Base-by-base conservation (phyloP, 2,113 vertebrate genomes). In the Origma solitaria region DNA sequence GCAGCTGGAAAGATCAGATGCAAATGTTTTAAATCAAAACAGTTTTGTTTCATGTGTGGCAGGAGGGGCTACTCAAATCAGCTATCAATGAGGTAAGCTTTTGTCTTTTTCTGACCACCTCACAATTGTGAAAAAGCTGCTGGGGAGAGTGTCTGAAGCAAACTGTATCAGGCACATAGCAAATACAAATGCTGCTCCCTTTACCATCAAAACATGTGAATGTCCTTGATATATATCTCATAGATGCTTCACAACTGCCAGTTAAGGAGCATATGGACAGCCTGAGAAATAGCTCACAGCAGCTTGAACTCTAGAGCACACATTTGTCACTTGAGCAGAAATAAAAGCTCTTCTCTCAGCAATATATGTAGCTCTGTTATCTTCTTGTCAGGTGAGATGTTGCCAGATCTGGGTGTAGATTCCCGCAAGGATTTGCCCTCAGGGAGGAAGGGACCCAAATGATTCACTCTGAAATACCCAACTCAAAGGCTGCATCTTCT, bases 251-350 rank as follows among this genome's bases (percentile, higher is more conserved):
- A 51, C 72, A 60, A 15, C 51, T 80, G 15, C 68, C 76, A 73
- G 68, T 61, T 62, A 78, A 82, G 80, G n/a, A 83, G 87, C 83
- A 86, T 60, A 64, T 13, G 50, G 30, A 56, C 51, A 78, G 82
- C 68, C 64, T 78, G 44, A 91, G 60, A 77, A 93, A 94, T 54
- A 95, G 64, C 24, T 90, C 60, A 56, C 38, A 81, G 60, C 40
- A 86, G 85, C 37, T 60, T 86, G 62, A 92, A 96, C 82, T 92
- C 71, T 37, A 60, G 25, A 92, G 53, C 49, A 60, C 18, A 61
- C 47, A 64, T 64, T 64, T 94, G 82, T 92, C 76, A 93, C 50
- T 69, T 45, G 65, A 84, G 80, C 69, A 94, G 51, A 94, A 92
- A 61, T 70, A 89, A 84, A 86, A 94, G 37, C 49, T 81, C 76